Evolutionary conservation across 2,797 vertebrate genomes (phyloP), one percentile per base, ranked within the genome.

Genomic region (Aulostomus chinensis): DNA sequence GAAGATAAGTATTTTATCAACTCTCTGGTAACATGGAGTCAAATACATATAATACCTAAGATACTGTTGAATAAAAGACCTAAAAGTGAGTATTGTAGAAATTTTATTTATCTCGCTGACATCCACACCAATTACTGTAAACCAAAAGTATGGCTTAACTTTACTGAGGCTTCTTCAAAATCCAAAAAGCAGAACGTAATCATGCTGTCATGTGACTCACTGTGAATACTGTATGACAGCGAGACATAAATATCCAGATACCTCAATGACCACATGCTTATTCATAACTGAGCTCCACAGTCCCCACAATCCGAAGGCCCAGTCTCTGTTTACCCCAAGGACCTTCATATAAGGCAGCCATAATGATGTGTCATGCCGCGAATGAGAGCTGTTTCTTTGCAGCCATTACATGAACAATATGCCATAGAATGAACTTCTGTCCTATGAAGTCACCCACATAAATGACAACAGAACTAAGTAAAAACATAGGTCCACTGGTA

Each of bases 201-300:
- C 11, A 18, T 14, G 5, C 9, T 29, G 14, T 34, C 1, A 41
- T 34, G n/a, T 63, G 49, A 58, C 31, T 69, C 32, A 10, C 18
- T 22, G 46, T 11, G 30, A 51, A 56, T 9, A 26, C 5, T 50
- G 25, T 53, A 24, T 11, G 37, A 45, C 21, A 54, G 17, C 9
- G 32, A 58, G 26, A 62, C 22, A 61, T 38, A 55, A 60, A 70
- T 41, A 51, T 68, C 26, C 1, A 0, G 32, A 45, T 65, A 2
- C 9, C 21, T 57, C n/a, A 2, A 28, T 58, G 40, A 79, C 22
- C 15, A 56, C 26, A 54, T 36, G 38, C 40, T 65, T 49, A 50
- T 50, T 67, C 68, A 78, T 60, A 59, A 4, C 20, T 10, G 28
- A 50, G 48, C n/a, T 46, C 6, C 0, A 0, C 1, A 16, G 46